Base-by-base conservation (phyloP, 2,797 vertebrate genomes). In the Oryzias sinensis region DNA sequence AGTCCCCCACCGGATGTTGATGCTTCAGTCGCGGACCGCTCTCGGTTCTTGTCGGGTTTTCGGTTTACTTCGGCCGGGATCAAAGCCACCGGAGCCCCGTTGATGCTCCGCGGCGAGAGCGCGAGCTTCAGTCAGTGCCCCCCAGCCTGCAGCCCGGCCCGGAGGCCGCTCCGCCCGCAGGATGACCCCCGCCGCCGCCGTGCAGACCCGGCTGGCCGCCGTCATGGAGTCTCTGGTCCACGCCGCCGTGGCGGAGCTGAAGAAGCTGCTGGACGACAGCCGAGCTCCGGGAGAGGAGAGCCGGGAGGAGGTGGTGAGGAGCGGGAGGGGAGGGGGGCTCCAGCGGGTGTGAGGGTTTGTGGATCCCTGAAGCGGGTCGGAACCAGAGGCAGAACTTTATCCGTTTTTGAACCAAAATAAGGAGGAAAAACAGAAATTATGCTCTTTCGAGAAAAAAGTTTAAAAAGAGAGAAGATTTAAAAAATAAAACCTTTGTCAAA, bases 171-270 rank as follows among this genome's bases (percentile, higher is more conserved):
- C 7, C 15, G 53, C 52, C 14, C 60, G 33, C 56, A 70, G 53
- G 49, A 92, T 91, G 90, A 86, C 74, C 65, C 56, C 65, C 43
- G 68, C 71, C 33, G 65, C 65, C 1, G 67, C 57, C 5, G 56
- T 90, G 49, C 77, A 87, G 74, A 71, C 82, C 0, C 86, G 77
- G 65, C 74, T 93, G 56, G 79, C 89, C 27, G 62, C 87, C 5
- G 88, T 92, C 58, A 83, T 93, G 67, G 89, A 92, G 77, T 62
- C 84, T 6, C 80, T 93, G 68, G 82, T 92, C 40, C 83, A 83
- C 52, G 81, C 90, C 1, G 85, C 90, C 0, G 86, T 92, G 59
- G 81, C 84, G 0, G 86, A 90, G 76, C 80, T 91, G 40, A 37
- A 71, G 44, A 87, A 79, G 69, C 78, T 92, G 59, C 33, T 80